A percentile compares a stretch with the other conserved stretches of the same genome.
Evolutionary conservation across 2,888 invertebrate species (phyloP).

Genomic region (Lamellibrachia satsuma): DNA sequence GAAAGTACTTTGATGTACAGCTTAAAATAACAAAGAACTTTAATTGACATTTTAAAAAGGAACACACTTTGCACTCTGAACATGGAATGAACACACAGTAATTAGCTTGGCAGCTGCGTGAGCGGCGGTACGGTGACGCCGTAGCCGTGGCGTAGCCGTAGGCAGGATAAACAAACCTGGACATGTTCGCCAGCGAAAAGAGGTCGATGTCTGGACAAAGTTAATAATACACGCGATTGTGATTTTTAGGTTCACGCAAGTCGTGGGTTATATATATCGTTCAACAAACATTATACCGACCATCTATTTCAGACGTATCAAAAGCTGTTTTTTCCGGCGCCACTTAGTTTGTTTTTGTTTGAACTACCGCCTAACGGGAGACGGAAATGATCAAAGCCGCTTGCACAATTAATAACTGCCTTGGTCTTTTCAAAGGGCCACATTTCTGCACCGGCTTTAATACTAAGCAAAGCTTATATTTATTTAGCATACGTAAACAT

Average conservation of each 20-base stretch:
- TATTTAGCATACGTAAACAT: not conserved
- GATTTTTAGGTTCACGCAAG: not conserved
- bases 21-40: too few relatives aligned
- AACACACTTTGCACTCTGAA: not conserved
- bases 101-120: not conserved
- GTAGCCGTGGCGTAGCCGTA: not conserved
- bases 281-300: not conserved
- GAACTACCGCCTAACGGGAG: conserved; percentile 11
- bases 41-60: not conserved
- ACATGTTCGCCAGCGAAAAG: not conserved
- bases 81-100: not conserved
- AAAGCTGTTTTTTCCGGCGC: not conserved
- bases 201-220: not conserved
- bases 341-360: not conserved
- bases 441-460: not conserved
- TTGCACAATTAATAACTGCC: not conserved
- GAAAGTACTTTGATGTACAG: too few relatives aligned
- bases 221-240: not conserved
- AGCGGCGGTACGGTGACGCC: not conserved
- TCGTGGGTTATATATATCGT: not conserved
- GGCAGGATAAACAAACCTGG: not conserved
- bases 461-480: not conserved
- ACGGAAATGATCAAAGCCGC: not conserved
- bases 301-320: not conserved
- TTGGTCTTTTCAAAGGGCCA: not conserved